Conservation (phyloP, 2,113 vertebrate genomes). For the Leucopternis melanops region DNA sequence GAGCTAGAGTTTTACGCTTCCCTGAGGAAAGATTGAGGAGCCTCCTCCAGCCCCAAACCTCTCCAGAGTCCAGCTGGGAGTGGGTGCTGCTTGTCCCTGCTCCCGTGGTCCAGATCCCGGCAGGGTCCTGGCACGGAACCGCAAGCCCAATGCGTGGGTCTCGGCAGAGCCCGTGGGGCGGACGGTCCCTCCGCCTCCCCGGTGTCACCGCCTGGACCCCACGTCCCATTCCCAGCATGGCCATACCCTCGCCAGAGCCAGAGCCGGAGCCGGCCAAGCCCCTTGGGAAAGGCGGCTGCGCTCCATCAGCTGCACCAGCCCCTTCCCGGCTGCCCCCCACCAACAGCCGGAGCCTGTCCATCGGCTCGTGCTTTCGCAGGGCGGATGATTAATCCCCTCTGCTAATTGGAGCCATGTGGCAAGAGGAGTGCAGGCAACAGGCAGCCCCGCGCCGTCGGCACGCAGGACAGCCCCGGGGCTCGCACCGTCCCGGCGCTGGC, state of each 20-base stretch:
- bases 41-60: not conserved
- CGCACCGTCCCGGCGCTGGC: rapidly evolving
- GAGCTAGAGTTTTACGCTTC: not conserved
- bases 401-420: slow-evolving; percentile 53
- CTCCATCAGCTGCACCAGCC: not conserved
- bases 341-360: not conserved
- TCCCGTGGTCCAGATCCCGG: rapidly evolving
- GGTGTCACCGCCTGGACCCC: rapidly evolving
- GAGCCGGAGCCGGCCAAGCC: not conserved
- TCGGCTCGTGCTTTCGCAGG: rapidly evolving
- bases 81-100: rapidly evolving
- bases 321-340: not conserved
- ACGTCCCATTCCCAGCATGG: not conserved
- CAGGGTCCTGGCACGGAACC: rapidly evolving
- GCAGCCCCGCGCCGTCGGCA: rapidly evolving
- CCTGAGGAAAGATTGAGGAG: not conserved
- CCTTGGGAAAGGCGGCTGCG: not conserved
- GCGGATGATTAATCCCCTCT: not conserved
- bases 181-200: rapidly evolving
- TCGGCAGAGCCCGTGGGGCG: rapidly evolving
- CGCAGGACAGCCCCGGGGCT: not conserved
- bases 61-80: rapidly evolving
- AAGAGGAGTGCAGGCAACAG: not conserved
- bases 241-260: rapidly evolving
- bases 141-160: rapidly evolving